These are phyloP conservation scores for Tortrix viridana DNA, from an alignment of 2,888 invertebrate genomes.

Conservation along the genomic window DNA sequence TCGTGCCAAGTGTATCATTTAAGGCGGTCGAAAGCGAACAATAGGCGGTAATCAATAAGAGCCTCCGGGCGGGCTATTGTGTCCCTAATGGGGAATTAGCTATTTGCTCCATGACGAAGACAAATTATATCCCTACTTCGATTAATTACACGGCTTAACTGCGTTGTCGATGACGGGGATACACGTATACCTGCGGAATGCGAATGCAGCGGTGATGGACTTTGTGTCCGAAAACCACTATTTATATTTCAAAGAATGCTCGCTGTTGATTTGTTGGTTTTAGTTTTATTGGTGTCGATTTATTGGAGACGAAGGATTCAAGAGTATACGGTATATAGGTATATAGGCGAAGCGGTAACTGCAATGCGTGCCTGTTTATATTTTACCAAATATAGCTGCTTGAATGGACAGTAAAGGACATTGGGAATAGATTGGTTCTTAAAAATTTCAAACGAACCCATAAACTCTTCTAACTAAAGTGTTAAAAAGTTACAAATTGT, in stretches of 20 bases:
- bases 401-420: no score
- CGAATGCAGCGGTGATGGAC: conserved; percentile 22
- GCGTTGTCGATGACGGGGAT: conserved; percentile 64
- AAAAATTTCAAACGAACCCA: no score
- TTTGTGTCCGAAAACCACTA: conserved; percentile 17
- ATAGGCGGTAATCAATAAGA: conserved; percentile 81
- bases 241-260: neutral
- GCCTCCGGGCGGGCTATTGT: conserved; percentile 72
- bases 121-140: conserved; percentile 77
- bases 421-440: no score
- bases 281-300: neutral
- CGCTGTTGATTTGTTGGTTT: neutral
- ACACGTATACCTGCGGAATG: conserved; percentile 30
- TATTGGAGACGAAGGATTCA: neutral
- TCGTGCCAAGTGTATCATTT: conserved; percentile 77
- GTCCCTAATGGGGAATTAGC: conserved; percentile 82
- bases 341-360: no score
- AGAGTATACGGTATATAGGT: neutral
- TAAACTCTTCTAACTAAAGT: no score
- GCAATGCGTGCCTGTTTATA: no score
- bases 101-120: conserved; percentile 82
- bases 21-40: conserved; percentile 74
- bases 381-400: no score
- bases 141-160: conserved; percentile 81
- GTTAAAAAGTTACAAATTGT: no score